Conservation (phyloP, 1,140 invertebrate genomes). For the Caenorhabditis remanei region DNA sequence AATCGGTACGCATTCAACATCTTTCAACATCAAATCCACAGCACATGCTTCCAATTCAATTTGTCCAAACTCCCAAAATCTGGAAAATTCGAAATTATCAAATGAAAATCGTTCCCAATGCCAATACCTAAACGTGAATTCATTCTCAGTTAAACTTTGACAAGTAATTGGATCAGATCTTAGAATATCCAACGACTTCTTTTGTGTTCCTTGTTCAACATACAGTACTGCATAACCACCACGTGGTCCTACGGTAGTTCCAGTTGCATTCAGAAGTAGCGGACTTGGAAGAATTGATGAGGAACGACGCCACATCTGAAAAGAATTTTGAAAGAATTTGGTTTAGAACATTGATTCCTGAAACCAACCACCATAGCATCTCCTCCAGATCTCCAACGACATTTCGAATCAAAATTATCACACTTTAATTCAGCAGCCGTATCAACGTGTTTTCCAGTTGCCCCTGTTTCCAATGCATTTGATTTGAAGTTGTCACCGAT, state of each 20-base stretch:
- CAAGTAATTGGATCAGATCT: slow-evolving; percentile 73
- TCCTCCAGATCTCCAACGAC: slow-evolving; percentile 75
- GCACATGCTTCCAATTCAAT: slow-evolving; percentile 70
- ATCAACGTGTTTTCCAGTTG: slow-evolving; percentile 70
- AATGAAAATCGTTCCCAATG: neutral
- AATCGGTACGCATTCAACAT: slow-evolving; percentile 73
- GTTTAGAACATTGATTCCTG: too few relatives aligned
- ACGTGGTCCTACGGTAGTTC: slow-evolving; percentile 72
- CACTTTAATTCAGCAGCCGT: slow-evolving; percentile 70
- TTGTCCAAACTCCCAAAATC: slow-evolving; percentile 74
- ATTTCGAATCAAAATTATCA: slow-evolving; percentile 72
- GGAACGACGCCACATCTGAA: slow-evolving; percentile 70
- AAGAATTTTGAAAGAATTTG: neutral
- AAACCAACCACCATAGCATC: slow-evolving; percentile 53
- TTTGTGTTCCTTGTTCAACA: slow-evolving; percentile 70
- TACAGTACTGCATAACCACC: slow-evolving; percentile 74
- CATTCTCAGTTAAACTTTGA: slow-evolving; percentile 65
- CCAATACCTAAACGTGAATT: slow-evolving; percentile 62
- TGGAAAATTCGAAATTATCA: slow-evolving; percentile 65
- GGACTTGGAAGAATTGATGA: slow-evolving; percentile 62
- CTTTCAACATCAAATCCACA: slow-evolving; percentile 70
- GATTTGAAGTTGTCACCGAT: slow-evolving; percentile 71
- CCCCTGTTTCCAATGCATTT: slow-evolving; percentile 68
- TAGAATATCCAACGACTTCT: slow-evolving; percentile 53
- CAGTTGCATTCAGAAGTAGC: slow-evolving; percentile 74